Evolutionary conservation across 2,113 vertebrate species (phyloP), one percentile per base, ranked within the genome.

Genomic region (Promerops cafer): DNA sequence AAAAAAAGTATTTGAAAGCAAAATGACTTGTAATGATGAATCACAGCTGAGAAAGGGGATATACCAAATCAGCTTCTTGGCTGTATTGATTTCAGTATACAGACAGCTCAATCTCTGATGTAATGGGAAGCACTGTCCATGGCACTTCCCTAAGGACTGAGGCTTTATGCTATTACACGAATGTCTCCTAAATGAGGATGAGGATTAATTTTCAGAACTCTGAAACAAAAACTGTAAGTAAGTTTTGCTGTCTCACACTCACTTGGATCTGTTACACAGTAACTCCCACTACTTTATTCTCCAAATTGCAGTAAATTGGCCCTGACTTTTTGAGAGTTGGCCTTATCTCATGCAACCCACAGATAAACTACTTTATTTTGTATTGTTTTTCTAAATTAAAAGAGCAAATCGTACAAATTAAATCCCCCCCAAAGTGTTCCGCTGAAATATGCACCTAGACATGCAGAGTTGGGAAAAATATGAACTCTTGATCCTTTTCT

Each of bases 151-250:
- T 59, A 64, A 85, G 74, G 87, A 89, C 64, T 88, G 59, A 83
- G 77, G 37, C 27, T 83, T 97, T 94, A 68, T 85, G 75, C 80
- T 96, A 85, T 80, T 92, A 71, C 56, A 94, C 74, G 66, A 87
- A 27, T 85, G 49, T 87, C 80, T 92, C 70, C 50, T 80, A 89
- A 96, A 94, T 56, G 45, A 94, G 35, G 40, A 94, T 74, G 42
- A 63, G 54, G 89, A 94, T 94, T 96, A 91, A 87, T 94, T 95
- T 94, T 93, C 69, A 96, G 63, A 84, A 87, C 63, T 66, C 63
- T 87, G 74, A 95, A 96, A 77, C 49, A 91, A 83, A 94, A 83
- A 24, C 35, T 77, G 10, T 69, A 87, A 87, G 27, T 45, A 85
- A 88, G 28, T 70, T 89, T 92, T 90, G 16, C 5, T 54, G 24